These are phyloP conservation scores for Catajapyx aquilonaris DNA, from an alignment of 1,140 invertebrate genomes.

Conservation along the genomic window DNA sequence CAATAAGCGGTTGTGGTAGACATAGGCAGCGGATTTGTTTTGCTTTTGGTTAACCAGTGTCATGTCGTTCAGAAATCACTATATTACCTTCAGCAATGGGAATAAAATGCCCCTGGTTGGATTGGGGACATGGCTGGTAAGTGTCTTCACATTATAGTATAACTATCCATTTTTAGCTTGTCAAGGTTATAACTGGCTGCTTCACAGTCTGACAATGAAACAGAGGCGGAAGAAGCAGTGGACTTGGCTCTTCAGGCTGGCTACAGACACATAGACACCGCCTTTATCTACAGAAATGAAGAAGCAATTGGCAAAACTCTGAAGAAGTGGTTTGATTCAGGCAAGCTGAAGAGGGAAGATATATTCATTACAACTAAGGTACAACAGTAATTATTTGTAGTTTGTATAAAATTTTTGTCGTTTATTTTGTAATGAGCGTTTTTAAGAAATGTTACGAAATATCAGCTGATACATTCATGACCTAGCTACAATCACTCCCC, in stretches of 20 bases:
- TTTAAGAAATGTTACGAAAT: too few relatives aligned
- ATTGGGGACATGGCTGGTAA: conserved; percentile 51
- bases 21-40: too few relatives aligned
- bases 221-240: conserved; percentile 44
- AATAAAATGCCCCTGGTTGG: conserved; percentile 49
- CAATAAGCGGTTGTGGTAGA: too few relatives aligned
- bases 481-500: too few relatives aligned
- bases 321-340: conserved; percentile 45
- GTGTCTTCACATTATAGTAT: not conserved
- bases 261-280: conserved; percentile 62
- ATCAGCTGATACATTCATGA: too few relatives aligned
- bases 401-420: too few relatives aligned
- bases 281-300: conserved; percentile 62
- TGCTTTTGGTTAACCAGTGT: too few relatives aligned
- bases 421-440: too few relatives aligned
- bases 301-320: conserved; percentile 50
- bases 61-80: too few relatives aligned
- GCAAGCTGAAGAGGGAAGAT: conserved; percentile 46
- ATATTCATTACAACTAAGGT: conserved; percentile 66
- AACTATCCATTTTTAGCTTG: conserved; percentile 1
- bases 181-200: conserved; percentile 9
- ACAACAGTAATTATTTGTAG: too few relatives aligned
- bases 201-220: conserved; percentile 32
- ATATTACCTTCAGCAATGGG: conserved; percentile 18
- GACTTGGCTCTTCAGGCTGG: conserved; percentile 35